Evolutionary conservation across 2,888 invertebrate genomes (phyloP), one percentile per base, ranked within the genome.

Genomic region (Ophion ventricosus): DNA sequence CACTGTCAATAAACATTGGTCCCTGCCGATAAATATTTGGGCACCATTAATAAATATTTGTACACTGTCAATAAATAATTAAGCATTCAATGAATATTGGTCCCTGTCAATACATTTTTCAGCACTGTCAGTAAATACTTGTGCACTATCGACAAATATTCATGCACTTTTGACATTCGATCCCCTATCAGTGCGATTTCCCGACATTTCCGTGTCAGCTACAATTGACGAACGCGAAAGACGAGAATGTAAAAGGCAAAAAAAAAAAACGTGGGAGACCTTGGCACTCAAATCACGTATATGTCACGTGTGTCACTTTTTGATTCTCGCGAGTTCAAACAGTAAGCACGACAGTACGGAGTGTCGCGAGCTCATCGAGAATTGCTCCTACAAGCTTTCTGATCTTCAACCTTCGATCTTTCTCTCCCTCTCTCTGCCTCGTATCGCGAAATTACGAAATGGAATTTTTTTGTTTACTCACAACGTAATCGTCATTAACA

Each of bases 211-310:
- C 49, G 49, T 49, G 49, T 49, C 49, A 49, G 14, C 49, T 17
- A 17, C 49, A 17, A 49, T 49, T 49, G 49, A 49, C 63, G 67
- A 26, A 49, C 49, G 49, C 17, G 3, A 49, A 49, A 49, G 17
- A 49, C 49, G 49, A 14, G 49, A 49, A 49, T 25, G 57, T 23
- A 17, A 11, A 7, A 23, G 23, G n/a, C 14, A 40, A 73, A 59
- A 72, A 59, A 35, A 61, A 20, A 14, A 26, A 26, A 14, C 8
- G 23, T 20, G 20, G 23, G 57, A 23, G 2, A 57, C 20, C 23
- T 56, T 11, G 49, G 14, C 8, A 49, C 61, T 54, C 7, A 25
- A 63, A 80, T 75, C 80, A 80, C 80, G 80, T 54, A 69, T 69
- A 61, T 69, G 61, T 56, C 80, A 75, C 75, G 75, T 67, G 75